Evolutionary conservation across 2,113 vertebrate species (phyloP).

Genomic region (Pelmatolapia mariae): DNA sequence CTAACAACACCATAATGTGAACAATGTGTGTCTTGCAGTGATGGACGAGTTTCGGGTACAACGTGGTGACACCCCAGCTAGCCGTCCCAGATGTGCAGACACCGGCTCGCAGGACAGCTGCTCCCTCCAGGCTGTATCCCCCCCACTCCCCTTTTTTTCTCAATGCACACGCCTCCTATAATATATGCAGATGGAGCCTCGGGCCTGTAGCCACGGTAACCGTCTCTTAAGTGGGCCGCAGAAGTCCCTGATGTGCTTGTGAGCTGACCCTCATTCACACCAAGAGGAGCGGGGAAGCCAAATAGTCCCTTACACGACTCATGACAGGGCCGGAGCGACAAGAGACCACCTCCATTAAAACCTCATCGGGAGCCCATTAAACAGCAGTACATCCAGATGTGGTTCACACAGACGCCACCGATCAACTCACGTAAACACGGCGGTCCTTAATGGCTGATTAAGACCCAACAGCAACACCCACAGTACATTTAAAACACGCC

Average conservation of each 20-base stretch:
- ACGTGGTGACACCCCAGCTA: not conserved
- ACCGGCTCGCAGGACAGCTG: constrained; percentile 44
- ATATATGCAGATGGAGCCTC: constrained; percentile 48
- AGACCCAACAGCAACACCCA: not conserved
- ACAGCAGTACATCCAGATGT: not conserved
- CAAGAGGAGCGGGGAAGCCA: not conserved
- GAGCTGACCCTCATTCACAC: constrained; percentile 45
- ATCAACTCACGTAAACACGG: not conserved
- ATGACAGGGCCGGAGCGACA: not conserved
- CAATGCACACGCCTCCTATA: constrained; percentile 46
- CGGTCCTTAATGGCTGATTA: not conserved
- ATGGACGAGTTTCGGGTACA: not conserved
- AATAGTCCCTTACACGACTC: not conserved
- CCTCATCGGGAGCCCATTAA: not conserved
- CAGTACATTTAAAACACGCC: not conserved
- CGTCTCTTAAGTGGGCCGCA: constrained; percentile 35
- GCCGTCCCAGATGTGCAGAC: constrained; percentile 45
- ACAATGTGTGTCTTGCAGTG: not conserved
- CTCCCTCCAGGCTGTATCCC: constrained; percentile 1
- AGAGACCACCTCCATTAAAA: not conserved
- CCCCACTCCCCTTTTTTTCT: not conserved
- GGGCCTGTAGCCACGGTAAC: constrained; percentile 57
- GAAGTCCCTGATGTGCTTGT: constrained; percentile 10
- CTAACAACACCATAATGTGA: not conserved
- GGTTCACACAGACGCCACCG: not conserved